Evolutionary conservation across 2,888 invertebrate species (phyloP), one percentile per base, ranked within the genome.

Genomic region (Ormyrus rosae): DNA sequence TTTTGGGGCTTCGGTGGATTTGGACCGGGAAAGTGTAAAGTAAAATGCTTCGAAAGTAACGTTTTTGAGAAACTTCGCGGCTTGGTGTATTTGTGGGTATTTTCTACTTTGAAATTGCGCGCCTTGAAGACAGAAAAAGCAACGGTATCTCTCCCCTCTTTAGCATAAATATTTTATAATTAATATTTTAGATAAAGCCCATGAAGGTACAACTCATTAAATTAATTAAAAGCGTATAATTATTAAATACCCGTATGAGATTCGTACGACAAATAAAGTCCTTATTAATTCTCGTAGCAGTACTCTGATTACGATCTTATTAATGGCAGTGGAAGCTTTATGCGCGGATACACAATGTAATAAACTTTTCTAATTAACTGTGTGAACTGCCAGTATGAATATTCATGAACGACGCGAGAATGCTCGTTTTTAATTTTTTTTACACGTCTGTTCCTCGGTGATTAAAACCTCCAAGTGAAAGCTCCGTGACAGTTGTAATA

Each of bases 341-440:
- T 58, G 46, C 63, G 56, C 61, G 48, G 53, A 13, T 45, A 73
- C 71, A 81, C 75, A 78, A 76, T 71, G 78, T 78, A 74, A 78
- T 78, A 78, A 75, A 78, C 69, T 63, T 74, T 78, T 78, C 70
- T 78, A 81, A 81, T 78, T 78, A 78, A 19, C 48, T 53, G 75
- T 78, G 75, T 5, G 71, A 75, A 71, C 60, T 5, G n/a, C n/a
- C 45, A 13, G 11, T 10, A 69, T 77, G 64, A 72, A 56, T 70
- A 76, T 64, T 46, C 73, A 81, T 70, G 64, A 63, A 48, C 61
- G 6, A 67, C 6, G 55, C 55, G 73, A 60, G 61, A 79, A 79
- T 56, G 58, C 10, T 34, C 58, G 19, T 48, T 65, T 55, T 46
- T 45, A 13, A 67, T 75, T 61, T 72, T 34, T 69, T 68, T 76